These are phyloP conservation scores for Ornithoptera priamus DNA, from an alignment of 2,888 invertebrate species.

Conservation along the genomic window DNA sequence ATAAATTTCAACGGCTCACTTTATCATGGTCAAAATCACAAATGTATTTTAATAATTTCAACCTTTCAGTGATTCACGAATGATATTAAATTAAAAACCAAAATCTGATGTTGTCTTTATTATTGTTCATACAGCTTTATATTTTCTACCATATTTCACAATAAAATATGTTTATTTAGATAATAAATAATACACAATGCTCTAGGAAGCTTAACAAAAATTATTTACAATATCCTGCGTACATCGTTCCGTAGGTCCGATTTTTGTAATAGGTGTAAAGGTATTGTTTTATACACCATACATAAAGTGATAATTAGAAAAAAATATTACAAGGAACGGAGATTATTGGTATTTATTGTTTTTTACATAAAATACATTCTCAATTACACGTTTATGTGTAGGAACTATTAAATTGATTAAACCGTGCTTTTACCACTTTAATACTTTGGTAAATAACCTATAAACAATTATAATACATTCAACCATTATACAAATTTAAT, in stretches of 20 bases:
- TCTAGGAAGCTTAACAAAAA: slow-evolving; percentile 49
- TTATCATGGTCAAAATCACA: background rate
- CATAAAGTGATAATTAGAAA: slow-evolving; percentile 28
- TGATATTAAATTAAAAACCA: slow-evolving; percentile 26
- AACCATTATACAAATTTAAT: slow-evolving; percentile 9
- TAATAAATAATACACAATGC: slow-evolving; percentile 72
- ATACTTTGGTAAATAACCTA: slow-evolving; percentile 57
- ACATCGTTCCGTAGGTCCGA: slow-evolving; percentile 12
- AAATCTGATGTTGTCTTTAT: slow-evolving; percentile 33
- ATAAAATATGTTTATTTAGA: slow-evolving; percentile 51
- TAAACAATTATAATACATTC: slow-evolving; percentile 15
- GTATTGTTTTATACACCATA: slow-evolving; percentile 17
- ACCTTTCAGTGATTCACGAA: background rate
- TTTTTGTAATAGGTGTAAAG: slow-evolving; percentile 29
- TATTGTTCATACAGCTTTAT: slow-evolving; percentile 57
- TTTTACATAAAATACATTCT: slow-evolving; percentile 13
- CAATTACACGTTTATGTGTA: slow-evolving; percentile 38
- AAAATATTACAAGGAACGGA: background rate
- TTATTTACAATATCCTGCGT: slow-evolving; percentile 52
- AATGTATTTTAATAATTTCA: background rate
- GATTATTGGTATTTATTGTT: slow-evolving; percentile 6
- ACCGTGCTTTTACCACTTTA: slow-evolving; percentile 46
- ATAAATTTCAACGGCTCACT: background rate
- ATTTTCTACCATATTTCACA: slow-evolving; percentile 56
- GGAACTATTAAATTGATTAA: slow-evolving; percentile 60